These are phyloP conservation scores for Ellobius talpinus DNA, from an alignment of 2,113 vertebrate species.

Conservation along the genomic window DNA sequence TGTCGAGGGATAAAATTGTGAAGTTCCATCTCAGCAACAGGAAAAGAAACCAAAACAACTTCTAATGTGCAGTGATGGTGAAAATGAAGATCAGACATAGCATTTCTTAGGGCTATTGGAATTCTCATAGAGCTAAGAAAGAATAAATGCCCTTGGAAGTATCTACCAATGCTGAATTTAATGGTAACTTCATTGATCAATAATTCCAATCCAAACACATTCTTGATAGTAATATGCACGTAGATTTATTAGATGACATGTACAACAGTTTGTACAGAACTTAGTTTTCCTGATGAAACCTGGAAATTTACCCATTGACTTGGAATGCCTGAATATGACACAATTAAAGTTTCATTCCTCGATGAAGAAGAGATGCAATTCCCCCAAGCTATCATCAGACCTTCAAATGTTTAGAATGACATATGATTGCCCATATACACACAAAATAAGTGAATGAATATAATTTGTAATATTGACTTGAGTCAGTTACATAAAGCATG, in stretches of 20 bases:
- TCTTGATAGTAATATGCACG: not conserved
- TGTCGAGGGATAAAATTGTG: not conserved
- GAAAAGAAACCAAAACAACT: not conserved
- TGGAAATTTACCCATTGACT: not conserved
- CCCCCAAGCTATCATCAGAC: no score
- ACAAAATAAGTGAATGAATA: not conserved
- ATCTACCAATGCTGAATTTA: not conserved
- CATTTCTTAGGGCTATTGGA: not conserved
- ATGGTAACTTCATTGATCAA: not conserved
- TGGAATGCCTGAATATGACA: not conserved
- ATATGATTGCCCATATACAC: not conserved
- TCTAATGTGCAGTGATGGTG: not conserved
- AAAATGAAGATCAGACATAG: not conserved
- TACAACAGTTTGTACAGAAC: not conserved
- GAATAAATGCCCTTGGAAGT: not conserved
- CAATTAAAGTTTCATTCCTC: not conserved
- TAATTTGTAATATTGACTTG: not conserved
- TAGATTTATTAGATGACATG: not conserved
- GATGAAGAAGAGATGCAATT: not conserved
- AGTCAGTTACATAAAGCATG: conserved; percentile 1
- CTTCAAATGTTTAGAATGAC: not conserved
- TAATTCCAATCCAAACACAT: not conserved
- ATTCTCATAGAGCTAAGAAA: not conserved
- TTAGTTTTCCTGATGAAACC: not conserved
- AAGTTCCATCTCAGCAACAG: not conserved